Base-by-base conservation (phyloP, 2,888 invertebrate species). In the Geophilus truncorum region DNA sequence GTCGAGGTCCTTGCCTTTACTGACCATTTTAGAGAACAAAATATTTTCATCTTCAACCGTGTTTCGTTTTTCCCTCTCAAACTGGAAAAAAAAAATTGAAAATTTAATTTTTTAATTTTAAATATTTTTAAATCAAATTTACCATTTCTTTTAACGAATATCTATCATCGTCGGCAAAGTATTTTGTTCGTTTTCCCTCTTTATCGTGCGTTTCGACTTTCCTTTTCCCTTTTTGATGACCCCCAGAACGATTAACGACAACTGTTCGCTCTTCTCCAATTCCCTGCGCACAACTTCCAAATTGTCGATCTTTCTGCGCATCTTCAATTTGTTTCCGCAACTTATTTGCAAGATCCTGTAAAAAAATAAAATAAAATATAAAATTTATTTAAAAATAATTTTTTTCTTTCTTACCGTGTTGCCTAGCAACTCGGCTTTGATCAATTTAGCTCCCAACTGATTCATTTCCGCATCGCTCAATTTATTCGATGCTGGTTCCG, bases 381-480 rank as follows among this genome's bases (percentile, higher is more conserved):
- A 45, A 75, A 32, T 51, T 51, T 6, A n/a, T 51, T 51, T 51
- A 9, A 9, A 51, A n/a, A 12, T 79, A 75, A 6, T 77, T 80
- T 45, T 34, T 75, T 79, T 80, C 80, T 25, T 30, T 83, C 86
- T 84, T 84, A 90, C 91, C 84, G 86, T 88, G 86, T 97, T 92
- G 21, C 96, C 97, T 90, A 96, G 91, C 84, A 99, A 91, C 90
- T 98, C 97, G 15, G 98, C 97, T 89, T 96, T 96, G 0, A 98
- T 89, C 82, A 97, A 91, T 88, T 93, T 95, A 1, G 97, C 96
- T 57, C 92, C 95, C 62, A 99, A 87, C 84, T 92, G 92, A 88
- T 98, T 99, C 90, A 96, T 91, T 87, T 98, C 94, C 83, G 92
- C 92, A 87, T 94, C 93, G 75, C 92, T 91, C 21, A 94, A n/a